Base-by-base conservation (phyloP, 2,888 invertebrate species). In the Latrodectus hesperus region DNA sequence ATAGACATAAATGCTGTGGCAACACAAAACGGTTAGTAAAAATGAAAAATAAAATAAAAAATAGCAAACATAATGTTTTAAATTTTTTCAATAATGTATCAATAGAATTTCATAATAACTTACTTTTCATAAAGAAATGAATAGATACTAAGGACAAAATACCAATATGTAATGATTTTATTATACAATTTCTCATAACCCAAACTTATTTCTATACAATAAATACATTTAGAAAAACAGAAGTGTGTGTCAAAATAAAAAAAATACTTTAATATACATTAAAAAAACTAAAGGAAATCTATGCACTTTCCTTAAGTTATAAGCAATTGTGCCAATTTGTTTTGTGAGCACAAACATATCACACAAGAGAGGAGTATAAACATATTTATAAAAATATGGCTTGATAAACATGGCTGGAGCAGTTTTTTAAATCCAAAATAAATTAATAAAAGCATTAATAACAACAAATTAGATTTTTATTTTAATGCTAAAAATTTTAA, bases 111-210 rank as follows among this genome's bases (percentile, higher is more conserved):
- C 38, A 38, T 38, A 9, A 0, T 68, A 68, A 10, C 6, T 17
- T 68, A 68, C 22, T 68, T 68, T 60, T n/a, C 5, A 68, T 17
- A 68, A 68, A 68, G 68, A 17, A n/a, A 68, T n/a, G 17, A 67
- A 68, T n/a, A 12, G 68, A 17, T 11, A 68, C 26, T 5, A 53
- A 11, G 4, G 38, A 38, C 38, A 38, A n/a, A 26, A 52, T 52
- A 77, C 67, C 67, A 67, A 77, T 51, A 77, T 38, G 65, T 81
- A 84, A 60, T 84, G 76, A 78, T 84, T 84, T 84, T 84, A 84
- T 84, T 84, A 78, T 84, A 84, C 84, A 84, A 78, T n/a, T 73
- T 71, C 73, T 78, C 9, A 73, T 84, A 67, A 67, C 77, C 84
- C 84, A 78, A 68, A 72, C 60, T 65, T 53, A 72, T 53, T 38